Evolutionary conservation across 2,888 invertebrate species (phyloP), one percentile per base, ranked within the genome.

Genomic region (Drosophila putrida): DNA sequence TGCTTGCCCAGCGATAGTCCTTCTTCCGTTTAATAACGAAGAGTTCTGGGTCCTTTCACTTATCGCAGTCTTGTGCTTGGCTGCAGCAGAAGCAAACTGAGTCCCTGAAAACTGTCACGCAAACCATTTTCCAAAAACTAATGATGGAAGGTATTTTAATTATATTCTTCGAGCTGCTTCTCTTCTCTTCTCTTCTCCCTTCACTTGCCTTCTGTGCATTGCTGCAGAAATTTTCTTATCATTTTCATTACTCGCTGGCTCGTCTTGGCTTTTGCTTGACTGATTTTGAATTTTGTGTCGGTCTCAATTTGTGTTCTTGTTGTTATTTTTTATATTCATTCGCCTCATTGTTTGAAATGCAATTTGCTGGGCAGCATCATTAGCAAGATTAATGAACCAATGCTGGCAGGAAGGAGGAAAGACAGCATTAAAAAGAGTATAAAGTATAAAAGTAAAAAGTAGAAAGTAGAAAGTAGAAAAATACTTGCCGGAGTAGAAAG

Each of bases 91-190:
- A 50, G 20, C 47, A 33, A 50, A 35, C 47, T 6, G 33, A 49
- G 33, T 33, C 61, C 66, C 67, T 67, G 66, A 87, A 54, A 85
- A 84, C 74, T 84, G 83, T 84, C 83, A 84, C 90, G 88, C 72
- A 75, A 86, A 76, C 82, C 88, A 85, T 85, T 85, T 89, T 79
- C 84, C 84, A 69, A 86, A 90, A 90, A 90, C 90, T 90, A 90
- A 90, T 90, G 88, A 88, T 90, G 87, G 89, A 90, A 90, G 90
- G 90, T 87, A 90, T 87, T 87, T 87, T 90, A 90, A 90, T 90
- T 88, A 88, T 90, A 85, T 85, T 87, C 31, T 38, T 27, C 81
- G 58, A 80, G 60, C 54, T 20, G 20, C 20, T 20, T 20, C 20
- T 20, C 2, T 20, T 20, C 20, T 20, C 20, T 20, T 20, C 2